Percentiles rank a stretch among this genome's conserved stretches.
These are phyloP conservation scores for Hydropsyche tenuis DNA, from an alignment of 1,140 invertebrate genomes.

Conservation along the genomic window DNA sequence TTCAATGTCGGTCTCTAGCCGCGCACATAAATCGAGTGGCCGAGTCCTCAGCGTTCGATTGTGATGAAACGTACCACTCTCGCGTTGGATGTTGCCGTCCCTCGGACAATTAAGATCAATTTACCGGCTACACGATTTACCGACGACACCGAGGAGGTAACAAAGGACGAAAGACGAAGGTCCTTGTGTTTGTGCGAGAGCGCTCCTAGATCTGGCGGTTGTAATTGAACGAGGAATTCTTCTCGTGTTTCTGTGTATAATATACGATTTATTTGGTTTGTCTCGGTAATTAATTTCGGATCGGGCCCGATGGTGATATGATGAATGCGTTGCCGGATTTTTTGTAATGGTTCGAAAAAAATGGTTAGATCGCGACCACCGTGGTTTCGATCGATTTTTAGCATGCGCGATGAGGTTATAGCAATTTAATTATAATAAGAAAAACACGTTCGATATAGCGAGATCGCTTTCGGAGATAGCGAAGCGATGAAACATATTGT, in stretches of 20 bases:
- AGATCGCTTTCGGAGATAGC: conserved; percentile 2
- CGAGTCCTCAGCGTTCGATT: conserved; percentile 32
- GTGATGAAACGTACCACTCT: conserved; percentile 39
- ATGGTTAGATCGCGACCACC: conserved; percentile 6
- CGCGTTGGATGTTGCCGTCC: conserved; percentile 28
- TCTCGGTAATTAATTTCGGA: too few relatives aligned
- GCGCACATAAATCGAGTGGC: conserved; percentile 30
- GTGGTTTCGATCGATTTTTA: conserved; percentile 7
- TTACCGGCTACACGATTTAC: conserved; percentile 37
- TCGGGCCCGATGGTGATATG: too few relatives aligned
- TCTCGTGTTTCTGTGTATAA: too few relatives aligned
- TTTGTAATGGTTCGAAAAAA: neutral
- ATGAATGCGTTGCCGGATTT: too few relatives aligned
- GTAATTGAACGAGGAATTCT: conserved; percentile 8
- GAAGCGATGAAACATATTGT: neutral
- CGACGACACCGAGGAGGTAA: neutral
- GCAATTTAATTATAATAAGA: conserved; percentile 25
- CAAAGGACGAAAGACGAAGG: neutral
- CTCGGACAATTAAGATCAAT: conserved; percentile 40
- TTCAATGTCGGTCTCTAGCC: too few relatives aligned
- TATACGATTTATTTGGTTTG: too few relatives aligned
- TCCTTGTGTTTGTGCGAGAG: neutral
- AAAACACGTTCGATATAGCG: conserved; percentile 16
- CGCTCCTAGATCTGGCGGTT: neutral
- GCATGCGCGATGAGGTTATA: conserved; percentile 4